Conservation (phyloP, 1,140 invertebrate species). For the Goniozus legneri region DNA sequence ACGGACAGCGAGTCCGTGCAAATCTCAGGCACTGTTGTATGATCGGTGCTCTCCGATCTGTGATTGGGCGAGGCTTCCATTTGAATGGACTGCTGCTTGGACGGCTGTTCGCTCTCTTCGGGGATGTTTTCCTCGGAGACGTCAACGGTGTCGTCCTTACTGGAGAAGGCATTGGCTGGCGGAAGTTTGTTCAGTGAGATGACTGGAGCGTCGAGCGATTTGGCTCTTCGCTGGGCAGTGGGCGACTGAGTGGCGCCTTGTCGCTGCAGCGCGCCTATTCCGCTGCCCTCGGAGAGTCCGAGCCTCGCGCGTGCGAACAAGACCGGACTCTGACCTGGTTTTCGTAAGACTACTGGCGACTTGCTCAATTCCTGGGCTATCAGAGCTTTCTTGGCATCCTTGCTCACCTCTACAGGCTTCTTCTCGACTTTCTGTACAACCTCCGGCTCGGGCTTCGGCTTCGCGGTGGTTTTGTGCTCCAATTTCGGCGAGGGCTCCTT, state of each 20-base stretch:
- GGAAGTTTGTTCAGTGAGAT: slow-evolving; percentile 74
- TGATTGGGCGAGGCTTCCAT: slow-evolving; percentile 37
- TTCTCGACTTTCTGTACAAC: slow-evolving; percentile 3
- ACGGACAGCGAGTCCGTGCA: slow-evolving; percentile 45
- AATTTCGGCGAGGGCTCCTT: slow-evolving; percentile 5
- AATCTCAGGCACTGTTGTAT: slow-evolving; percentile 42
- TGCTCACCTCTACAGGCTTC: neutral
- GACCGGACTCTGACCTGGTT: slow-evolving; percentile 70
- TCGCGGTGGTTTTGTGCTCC: slow-evolving; percentile 6
- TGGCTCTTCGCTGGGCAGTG: slow-evolving; percentile 68
- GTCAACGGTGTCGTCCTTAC: slow-evolving; percentile 80
- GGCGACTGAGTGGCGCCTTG: slow-evolving; percentile 73
- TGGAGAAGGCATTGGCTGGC: slow-evolving; percentile 80
- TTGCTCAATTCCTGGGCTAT: slow-evolving; percentile 42
- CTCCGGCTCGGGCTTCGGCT: slow-evolving; percentile 3
- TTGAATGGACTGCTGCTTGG: slow-evolving; percentile 26
- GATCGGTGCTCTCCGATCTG: slow-evolving; percentile 44
- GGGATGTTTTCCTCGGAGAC: slow-evolving; percentile 50
- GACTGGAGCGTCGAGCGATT: slow-evolving; percentile 78
- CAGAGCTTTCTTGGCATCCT: slow-evolving; percentile 28
- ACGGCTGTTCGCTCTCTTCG: neutral
- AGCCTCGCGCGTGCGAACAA: slow-evolving; percentile 73
- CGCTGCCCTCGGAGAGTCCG: slow-evolving; percentile 78
- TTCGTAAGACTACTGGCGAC: slow-evolving; percentile 60
- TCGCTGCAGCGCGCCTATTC: slow-evolving; percentile 66